These are phyloP conservation scores for Eleutherodactylus coqui DNA, from an alignment of 2,797 vertebrate genomes.

Conservation along the genomic window DNA sequence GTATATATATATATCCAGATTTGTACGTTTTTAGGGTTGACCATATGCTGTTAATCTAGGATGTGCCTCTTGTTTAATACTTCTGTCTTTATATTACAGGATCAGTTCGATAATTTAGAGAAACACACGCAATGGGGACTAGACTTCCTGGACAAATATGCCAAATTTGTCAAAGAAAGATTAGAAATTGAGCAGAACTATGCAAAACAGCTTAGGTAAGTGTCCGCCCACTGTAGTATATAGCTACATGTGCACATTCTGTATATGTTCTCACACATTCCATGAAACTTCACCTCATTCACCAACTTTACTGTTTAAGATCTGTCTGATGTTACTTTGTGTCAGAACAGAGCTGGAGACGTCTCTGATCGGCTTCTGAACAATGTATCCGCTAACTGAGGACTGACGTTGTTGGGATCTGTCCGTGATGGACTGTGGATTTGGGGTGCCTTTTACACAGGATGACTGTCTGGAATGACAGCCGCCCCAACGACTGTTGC, in stretches of 20 bases:
- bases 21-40: too few species aligned
- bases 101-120: constrained; percentile 99
- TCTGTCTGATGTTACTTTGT: not conserved
- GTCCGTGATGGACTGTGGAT: too few species aligned
- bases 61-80: constrained; percentile 8
- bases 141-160: constrained; percentile 97
- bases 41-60: not conserved
- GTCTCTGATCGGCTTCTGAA: too few species aligned
- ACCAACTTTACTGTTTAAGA: not conserved
- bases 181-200: constrained; percentile 98
- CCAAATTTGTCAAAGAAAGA: constrained; percentile 98
- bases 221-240: not conserved
- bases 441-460: too few species aligned
- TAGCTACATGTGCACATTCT: too few species aligned
- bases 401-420: too few species aligned
- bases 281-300: not conserved
- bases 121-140: constrained; percentile 99
- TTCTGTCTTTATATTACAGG: constrained; percentile 78
- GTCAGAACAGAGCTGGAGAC: too few species aligned
- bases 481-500: too few species aligned
- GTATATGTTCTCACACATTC: too few species aligned
- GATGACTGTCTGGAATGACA: too few species aligned
- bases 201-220: constrained; percentile 96
- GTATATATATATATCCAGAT: too few species aligned
- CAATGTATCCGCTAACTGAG: too few species aligned